Evolutionary conservation across 2,888 invertebrate genomes (phyloP).

Genomic region (Athetis lepigone): DNA sequence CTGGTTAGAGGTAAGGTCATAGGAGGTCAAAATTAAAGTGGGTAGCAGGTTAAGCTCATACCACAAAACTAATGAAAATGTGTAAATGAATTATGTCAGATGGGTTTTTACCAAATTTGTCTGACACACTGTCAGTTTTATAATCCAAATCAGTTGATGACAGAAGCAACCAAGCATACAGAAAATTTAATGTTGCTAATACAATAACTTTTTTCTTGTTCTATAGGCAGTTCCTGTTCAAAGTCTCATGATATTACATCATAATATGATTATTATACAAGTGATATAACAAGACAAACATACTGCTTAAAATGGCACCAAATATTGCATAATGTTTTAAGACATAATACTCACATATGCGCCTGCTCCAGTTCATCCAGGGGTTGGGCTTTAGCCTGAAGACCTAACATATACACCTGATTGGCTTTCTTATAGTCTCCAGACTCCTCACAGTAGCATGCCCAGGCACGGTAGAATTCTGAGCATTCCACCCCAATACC

Average conservation of each 20-base stretch:
- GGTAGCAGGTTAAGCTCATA: conserved; percentile 3
- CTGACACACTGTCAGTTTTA: neutral
- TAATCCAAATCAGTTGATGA: neutral
- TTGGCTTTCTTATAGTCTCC: conserved; percentile 96
- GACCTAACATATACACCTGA: conserved; percentile 94
- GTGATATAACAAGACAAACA: neutral
- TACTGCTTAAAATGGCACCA: neutral
- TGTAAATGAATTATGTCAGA: neutral
- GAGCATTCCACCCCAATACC: conserved; percentile 95
- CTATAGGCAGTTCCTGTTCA: neutral
- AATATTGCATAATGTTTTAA: conserved; percentile 21
- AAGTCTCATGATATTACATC: neutral
- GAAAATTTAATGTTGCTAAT: neutral
- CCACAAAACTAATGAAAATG: conserved; percentile 5
- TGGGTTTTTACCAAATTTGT: neutral
- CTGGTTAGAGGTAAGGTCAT: conserved; percentile 21
- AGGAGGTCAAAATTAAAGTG: conserved; percentile 15
- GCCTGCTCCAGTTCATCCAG: conserved; percentile 94
- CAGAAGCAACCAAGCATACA: neutral
- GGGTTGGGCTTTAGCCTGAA: conserved; percentile 95
- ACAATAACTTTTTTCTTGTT: neutral
- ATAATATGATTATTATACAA: neutral
- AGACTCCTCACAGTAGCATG: conserved; percentile 95
- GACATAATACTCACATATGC: conserved; percentile 91
- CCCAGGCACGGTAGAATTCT: conserved; percentile 97